Conservation (phyloP, 2,888 invertebrate genomes). For the Pteria penguin region DNA sequence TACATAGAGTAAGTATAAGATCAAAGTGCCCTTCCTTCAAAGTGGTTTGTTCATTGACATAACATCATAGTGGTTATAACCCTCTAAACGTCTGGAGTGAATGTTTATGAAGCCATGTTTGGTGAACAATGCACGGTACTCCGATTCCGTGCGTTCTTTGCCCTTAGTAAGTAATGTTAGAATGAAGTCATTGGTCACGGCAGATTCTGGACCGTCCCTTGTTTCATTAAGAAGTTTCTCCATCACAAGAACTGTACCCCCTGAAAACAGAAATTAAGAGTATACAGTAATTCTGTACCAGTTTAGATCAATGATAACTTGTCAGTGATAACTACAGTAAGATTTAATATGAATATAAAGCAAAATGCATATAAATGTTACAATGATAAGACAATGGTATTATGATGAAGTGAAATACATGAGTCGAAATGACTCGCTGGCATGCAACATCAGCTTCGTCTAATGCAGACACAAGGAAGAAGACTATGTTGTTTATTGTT, state of each 20-base stretch:
- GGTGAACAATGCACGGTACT: conserved; percentile 63
- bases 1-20: too few relatives aligned
- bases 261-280: conserved; percentile 41
- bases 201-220: conserved; percentile 59
- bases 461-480: too few relatives aligned
- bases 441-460: too few relatives aligned
- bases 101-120: conserved; percentile 60
- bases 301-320: not conserved
- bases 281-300: not conserved
- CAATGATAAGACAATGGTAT: too few relatives aligned
- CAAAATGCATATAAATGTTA: not conserved
- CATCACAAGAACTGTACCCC: conserved; percentile 65
- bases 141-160: conserved; percentile 59
- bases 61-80: conserved; percentile 61
- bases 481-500: not conserved
- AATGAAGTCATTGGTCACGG: conserved; percentile 60
- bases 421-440: too few relatives aligned
- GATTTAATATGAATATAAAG: not conserved
- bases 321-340: not conserved
- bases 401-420: too few relatives aligned
- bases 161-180: conserved; percentile 64
- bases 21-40: conserved; percentile 28
- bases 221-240: conserved; percentile 66
- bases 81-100: conserved; percentile 49
- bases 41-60: conserved; percentile 63